These are phyloP conservation scores for Pseudomugil gertrudae DNA, from an alignment of 2,797 vertebrate species.

Conservation along the genomic window DNA sequence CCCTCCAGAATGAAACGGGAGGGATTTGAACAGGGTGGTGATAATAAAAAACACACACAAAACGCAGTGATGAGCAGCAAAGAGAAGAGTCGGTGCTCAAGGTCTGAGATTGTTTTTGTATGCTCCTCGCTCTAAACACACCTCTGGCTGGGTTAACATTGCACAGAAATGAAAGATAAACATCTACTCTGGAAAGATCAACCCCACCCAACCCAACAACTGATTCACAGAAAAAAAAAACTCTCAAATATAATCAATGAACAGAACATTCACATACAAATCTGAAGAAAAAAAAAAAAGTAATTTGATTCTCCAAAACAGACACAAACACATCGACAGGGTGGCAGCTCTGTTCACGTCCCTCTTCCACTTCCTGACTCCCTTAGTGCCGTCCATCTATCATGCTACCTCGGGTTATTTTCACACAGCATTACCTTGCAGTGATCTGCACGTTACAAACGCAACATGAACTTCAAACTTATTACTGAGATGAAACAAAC, in stretches of 20 bases:
- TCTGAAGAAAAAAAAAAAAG: conserved; percentile 45
- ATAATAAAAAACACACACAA: background rate
- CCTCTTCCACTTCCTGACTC: conserved; percentile 45
- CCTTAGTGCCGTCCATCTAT: conserved; percentile 21
- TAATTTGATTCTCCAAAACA: conserved; percentile 59
- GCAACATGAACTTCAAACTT: conserved; percentile 36
- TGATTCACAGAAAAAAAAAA: conserved; percentile 45
- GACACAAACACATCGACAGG: conserved; percentile 31
- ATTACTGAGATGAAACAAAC: conserved; percentile 24
- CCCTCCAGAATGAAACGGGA: conserved; percentile 19
- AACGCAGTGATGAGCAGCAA: conserved; percentile 40
- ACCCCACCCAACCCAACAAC: conserved; percentile 48
- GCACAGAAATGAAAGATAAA: conserved; percentile 66
- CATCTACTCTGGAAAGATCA: conserved; percentile 47
- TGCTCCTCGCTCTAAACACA: conserved; percentile 19
- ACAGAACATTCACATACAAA: conserved; percentile 63
- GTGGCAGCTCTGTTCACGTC: conserved; percentile 63
- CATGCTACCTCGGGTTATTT: conserved; percentile 12
- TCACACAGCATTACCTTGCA: conserved; percentile 16
- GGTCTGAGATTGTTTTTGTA: conserved; percentile 18
- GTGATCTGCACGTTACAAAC: conserved; percentile 26
- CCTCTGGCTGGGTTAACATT: conserved; percentile 50
- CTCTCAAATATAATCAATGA: conserved; percentile 58
- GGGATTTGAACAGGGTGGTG: conserved; percentile 5
- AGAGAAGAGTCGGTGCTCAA: conserved; percentile 7